Evolutionary conservation across 2,797 vertebrate genomes (phyloP).

Genomic region (Melanotaenia trifasciata): DNA sequence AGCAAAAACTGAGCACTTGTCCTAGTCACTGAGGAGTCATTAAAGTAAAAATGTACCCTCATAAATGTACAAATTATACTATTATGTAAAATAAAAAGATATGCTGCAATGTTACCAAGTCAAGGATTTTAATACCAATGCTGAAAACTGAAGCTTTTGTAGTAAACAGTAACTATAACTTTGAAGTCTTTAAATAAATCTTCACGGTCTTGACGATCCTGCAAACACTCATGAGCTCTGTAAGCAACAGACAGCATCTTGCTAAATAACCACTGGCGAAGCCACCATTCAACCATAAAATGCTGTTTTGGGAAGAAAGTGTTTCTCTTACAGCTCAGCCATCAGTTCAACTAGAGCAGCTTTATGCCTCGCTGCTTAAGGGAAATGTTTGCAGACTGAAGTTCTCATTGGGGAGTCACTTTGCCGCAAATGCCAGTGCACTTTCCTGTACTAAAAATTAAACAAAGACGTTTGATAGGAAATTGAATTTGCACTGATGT

Average conservation of each 20-base stretch:
- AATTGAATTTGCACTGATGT: slow-evolving; percentile 7
- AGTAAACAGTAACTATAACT: neutral
- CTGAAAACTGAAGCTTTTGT: neutral
- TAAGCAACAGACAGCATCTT: neutral
- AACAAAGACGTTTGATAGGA: neutral
- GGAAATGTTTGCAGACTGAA: neutral
- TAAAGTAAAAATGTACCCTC: too few relatives aligned
- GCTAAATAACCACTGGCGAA: neutral
- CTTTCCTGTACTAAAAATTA: neutral
- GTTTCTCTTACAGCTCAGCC: slow-evolving; percentile 9
- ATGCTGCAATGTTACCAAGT: too few relatives aligned
- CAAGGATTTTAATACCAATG: too few relatives aligned
- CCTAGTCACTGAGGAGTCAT: too few relatives aligned
- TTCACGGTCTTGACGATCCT: slow-evolving; percentile 1
- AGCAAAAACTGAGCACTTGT: too few relatives aligned
- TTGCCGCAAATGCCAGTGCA: neutral
- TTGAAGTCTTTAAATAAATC: neutral
- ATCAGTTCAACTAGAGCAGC: neutral
- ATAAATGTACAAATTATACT: too few relatives aligned
- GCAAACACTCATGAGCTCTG: slow-evolving; percentile 8
- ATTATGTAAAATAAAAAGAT: too few relatives aligned
- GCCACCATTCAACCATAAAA: slow-evolving; percentile 11
- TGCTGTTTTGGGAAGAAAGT: slow-evolving; percentile 14
- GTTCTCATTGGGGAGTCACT: neutral
- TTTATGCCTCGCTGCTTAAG: slow-evolving; percentile 12